Evolutionary conservation across 2,888 invertebrate species (phyloP).

Genomic region (Willowsia nigromaculata): DNA sequence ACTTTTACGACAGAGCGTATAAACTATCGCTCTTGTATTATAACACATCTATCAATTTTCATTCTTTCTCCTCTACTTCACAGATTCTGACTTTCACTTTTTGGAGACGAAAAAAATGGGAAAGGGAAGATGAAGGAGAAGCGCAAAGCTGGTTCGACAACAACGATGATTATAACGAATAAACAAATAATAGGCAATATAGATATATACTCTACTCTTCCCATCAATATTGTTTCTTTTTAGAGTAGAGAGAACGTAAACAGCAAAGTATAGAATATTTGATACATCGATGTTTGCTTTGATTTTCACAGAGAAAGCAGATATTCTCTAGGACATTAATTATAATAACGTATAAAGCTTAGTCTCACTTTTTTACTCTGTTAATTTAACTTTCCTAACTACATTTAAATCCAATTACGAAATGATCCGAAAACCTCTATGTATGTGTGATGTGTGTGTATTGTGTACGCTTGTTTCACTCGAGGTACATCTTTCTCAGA

Average conservation of each 20-base stretch:
- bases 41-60: not conserved
- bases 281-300: not conserved
- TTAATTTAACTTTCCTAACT: not conserved
- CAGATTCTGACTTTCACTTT: not conserved
- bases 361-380: not conserved
- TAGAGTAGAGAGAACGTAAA: not conserved
- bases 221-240: not conserved
- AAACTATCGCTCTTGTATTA: not conserved
- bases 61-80: not conserved
- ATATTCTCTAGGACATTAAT: no score
- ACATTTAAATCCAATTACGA: not conserved
- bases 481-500: not conserved
- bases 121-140: constrained; percentile 4
- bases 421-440: not conserved
- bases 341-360: no score
- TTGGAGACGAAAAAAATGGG: not conserved
- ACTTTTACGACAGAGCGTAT: not conserved
- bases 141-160: not conserved
- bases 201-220: constrained; percentile 4
- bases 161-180: not conserved
- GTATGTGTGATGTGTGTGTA: no score
- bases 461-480: no score
- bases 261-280: not conserved
- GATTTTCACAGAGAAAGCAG: not conserved
- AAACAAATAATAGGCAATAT: constrained; percentile 22